Evolutionary conservation across 2,888 invertebrate genomes (phyloP).

Genomic region (Gandaritis pyraliata): DNA sequence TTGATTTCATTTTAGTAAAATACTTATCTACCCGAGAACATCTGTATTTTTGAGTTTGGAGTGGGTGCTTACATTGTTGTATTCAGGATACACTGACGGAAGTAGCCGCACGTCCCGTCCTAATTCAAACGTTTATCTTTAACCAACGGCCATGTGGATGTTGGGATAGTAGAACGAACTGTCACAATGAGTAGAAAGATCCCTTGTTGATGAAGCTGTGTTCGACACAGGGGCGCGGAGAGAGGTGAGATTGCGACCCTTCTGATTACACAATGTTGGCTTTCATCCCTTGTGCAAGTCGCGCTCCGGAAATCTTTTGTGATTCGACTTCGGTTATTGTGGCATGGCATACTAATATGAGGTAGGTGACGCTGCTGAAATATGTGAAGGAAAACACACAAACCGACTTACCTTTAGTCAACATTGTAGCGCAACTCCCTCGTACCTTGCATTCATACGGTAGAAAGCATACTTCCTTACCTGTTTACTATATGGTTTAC

Average conservation of each 20-base stretch:
- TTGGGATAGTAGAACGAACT: constrained; percentile 55
- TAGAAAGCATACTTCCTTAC: constrained; percentile 9
- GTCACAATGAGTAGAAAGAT: constrained; percentile 78
- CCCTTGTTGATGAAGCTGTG: constrained; percentile 82
- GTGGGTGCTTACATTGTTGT: constrained; percentile 15
- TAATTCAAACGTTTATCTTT: constrained; percentile 36
- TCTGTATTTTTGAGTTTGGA: constrained; percentile 12
- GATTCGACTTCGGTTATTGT: constrained; percentile 82
- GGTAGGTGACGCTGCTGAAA: constrained; percentile 70
- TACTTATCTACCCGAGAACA: background rate
- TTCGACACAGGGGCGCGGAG: constrained; percentile 72
- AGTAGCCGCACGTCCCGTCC: constrained; percentile 28
- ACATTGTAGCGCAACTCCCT: constrained; percentile 39
- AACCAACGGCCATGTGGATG: constrained; percentile 22
- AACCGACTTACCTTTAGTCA: constrained; percentile 52
- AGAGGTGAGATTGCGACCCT: constrained; percentile 82
- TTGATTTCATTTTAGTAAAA: background rate
- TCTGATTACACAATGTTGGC: constrained; percentile 84
- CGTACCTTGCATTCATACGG: constrained; percentile 7
- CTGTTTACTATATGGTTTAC: constrained; percentile 11
- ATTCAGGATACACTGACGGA: constrained; percentile 20
- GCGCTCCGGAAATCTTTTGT: constrained; percentile 84
- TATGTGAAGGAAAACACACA: constrained; percentile 64
- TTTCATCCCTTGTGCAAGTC: constrained; percentile 83
- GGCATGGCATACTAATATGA: constrained; percentile 81